Conservation (phyloP, 2,888 invertebrate species). For the Trilocha varians region DNA sequence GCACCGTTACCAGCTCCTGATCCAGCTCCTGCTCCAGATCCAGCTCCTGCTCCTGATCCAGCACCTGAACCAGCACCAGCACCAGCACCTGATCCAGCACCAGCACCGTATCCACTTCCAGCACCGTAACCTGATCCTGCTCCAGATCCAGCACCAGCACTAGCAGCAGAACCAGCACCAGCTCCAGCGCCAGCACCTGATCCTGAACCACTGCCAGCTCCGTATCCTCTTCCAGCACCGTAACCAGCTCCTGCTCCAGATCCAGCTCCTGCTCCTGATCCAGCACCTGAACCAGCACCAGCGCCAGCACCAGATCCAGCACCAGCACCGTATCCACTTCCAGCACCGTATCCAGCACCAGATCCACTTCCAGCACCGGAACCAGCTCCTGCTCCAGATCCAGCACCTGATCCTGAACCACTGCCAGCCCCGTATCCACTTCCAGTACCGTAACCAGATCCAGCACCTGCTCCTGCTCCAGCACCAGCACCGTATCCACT, state of each 20-base stretch:
- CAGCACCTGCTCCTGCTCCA: conserved; percentile 1
- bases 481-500: background rate
- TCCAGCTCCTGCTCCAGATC: too few species aligned
- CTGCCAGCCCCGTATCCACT: conserved; percentile 1
- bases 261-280: background rate
- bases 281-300: conserved; percentile 3
- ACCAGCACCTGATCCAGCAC: too few species aligned
- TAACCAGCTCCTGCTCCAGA: background rate
- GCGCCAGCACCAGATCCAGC: conserved; percentile 5
- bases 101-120: too few species aligned
- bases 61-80: too few species aligned
- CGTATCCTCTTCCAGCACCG: background rate
- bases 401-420: background rate
- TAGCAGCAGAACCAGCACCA: background rate
- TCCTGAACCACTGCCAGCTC: background rate
- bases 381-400: conserved; percentile 4
- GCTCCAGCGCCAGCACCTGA: background rate
- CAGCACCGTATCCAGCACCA: background rate
- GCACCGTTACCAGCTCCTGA: too few species aligned
- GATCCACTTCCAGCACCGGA: conserved; percentile 5
- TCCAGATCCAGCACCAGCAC: too few species aligned
- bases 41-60: too few species aligned
- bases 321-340: background rate
- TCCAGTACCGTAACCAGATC: conserved; percentile 6
- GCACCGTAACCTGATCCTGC: too few species aligned